phyloP scores from a whole-genome alignment of 2,113 vertebrate genomes.

The Menidia beryllina region DNA sequence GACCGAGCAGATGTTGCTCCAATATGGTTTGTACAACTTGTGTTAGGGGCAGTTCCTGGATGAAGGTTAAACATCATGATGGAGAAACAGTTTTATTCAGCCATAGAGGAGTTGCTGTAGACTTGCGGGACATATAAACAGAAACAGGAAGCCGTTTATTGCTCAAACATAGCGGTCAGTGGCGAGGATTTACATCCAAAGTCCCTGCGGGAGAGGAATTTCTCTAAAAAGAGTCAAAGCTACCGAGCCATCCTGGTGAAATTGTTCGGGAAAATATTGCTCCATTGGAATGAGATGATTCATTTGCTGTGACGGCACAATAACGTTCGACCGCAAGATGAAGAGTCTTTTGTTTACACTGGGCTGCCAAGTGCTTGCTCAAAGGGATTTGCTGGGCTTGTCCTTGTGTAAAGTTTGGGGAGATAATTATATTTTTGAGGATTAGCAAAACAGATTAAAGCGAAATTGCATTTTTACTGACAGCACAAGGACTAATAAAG shows the following conservation, averaged over 20 bases:
- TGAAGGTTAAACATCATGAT: background rate
- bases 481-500: background rate
- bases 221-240: slow-evolving; percentile 15
- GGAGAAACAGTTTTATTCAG: slow-evolving; percentile 13
- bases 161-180: slow-evolving; percentile 3
- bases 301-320: background rate
- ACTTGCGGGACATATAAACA: background rate
- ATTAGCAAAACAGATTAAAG: background rate
- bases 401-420: background rate
- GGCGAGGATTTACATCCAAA: slow-evolving; percentile 7
- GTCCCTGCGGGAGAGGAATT: slow-evolving; percentile 31
- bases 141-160: slow-evolving; percentile 40
- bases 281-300: background rate
- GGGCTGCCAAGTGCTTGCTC: background rate
- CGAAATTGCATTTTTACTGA: background rate
- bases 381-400: background rate
- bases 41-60: slow-evolving; percentile 19
- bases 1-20: background rate
- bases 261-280: background rate
- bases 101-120: background rate
- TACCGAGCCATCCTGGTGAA: background rate
- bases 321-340: background rate
- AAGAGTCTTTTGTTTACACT: background rate
- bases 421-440: background rate
- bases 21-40: background rate